Conservation (phyloP, 2,113 vertebrate species). For the Notothenia coriiceps region DNA sequence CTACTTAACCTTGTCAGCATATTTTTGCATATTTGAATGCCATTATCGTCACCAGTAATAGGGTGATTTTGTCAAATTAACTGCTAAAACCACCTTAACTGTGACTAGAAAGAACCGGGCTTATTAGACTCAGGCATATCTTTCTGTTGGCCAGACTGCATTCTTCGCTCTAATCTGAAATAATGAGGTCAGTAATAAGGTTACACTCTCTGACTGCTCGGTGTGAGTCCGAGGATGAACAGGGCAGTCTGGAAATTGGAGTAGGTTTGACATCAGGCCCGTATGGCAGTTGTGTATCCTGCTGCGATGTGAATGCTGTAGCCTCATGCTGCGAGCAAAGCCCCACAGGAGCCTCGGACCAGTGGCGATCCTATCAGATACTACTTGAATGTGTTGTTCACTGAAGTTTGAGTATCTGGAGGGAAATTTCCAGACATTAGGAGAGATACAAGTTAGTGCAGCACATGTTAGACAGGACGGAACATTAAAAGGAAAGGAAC, state of each 20-base stretch:
- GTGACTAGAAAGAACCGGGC: constrained; percentile 22
- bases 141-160: constrained; percentile 15
- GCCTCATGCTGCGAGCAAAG: constrained; percentile 42
- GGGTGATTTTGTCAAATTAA: constrained; percentile 15
- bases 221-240: constrained; percentile 43
- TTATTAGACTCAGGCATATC: constrained; percentile 52
- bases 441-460: neutral
- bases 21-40: constrained; percentile 16
- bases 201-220: constrained; percentile 61
- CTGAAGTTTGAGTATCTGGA: neutral
- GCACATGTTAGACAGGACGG: neutral
- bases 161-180: constrained; percentile 67
- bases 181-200: constrained; percentile 76
- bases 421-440: constrained; percentile 9
- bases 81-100: constrained; percentile 31
- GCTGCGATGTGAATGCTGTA: constrained; percentile 53
- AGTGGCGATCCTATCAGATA: neutral
- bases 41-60: neutral
- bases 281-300: constrained; percentile 45
- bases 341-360: constrained; percentile 46
- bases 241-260: constrained; percentile 28
- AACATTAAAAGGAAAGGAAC: neutral
- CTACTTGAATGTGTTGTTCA: constrained; percentile 12
- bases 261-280: constrained; percentile 49
- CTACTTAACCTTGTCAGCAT: neutral